phyloP scores from a whole-genome alignment of 2,888 invertebrate species.

The Sminthurinus aureus region DNA sequence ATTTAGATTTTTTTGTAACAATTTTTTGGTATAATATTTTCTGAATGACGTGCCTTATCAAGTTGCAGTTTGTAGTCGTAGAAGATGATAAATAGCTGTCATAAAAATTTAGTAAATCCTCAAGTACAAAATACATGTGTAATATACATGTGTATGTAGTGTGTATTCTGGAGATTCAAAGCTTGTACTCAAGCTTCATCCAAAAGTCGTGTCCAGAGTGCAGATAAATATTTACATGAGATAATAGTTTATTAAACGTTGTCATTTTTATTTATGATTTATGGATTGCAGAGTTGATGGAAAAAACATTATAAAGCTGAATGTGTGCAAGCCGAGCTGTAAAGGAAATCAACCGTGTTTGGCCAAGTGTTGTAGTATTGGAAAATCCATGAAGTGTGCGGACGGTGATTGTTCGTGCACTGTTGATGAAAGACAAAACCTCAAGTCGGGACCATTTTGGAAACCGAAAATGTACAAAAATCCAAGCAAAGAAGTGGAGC shows the following conservation, averaged over 20 bases:
- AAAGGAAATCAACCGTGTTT: slow-evolving; percentile 23
- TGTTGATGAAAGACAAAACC: background rate
- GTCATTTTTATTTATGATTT: background rate
- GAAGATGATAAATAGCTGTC: too few species aligned
- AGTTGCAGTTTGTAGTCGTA: too few species aligned
- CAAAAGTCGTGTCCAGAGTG: too few species aligned
- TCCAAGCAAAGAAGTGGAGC: background rate
- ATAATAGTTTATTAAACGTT: background rate
- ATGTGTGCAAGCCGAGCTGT: slow-evolving; percentile 29
- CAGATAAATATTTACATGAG: background rate
- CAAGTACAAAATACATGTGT: background rate
- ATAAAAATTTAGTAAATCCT: too few species aligned
- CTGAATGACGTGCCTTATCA: too few species aligned
- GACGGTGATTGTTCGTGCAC: background rate
- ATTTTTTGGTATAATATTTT: too few species aligned
- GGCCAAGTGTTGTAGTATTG: slow-evolving; percentile 34
- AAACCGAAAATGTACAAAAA: slow-evolving; percentile 22
- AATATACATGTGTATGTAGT: background rate
- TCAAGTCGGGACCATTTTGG: background rate
- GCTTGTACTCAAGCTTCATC: too few species aligned
- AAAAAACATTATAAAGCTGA: background rate
- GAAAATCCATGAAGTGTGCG: slow-evolving; percentile 1
- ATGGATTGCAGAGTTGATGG: background rate
- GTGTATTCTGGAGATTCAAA: background rate
- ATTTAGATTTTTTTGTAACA: too few species aligned